Evolutionary conservation across 1,140 invertebrate genomes (phyloP).

Genomic region (Gryllus bimaculatus): DNA sequence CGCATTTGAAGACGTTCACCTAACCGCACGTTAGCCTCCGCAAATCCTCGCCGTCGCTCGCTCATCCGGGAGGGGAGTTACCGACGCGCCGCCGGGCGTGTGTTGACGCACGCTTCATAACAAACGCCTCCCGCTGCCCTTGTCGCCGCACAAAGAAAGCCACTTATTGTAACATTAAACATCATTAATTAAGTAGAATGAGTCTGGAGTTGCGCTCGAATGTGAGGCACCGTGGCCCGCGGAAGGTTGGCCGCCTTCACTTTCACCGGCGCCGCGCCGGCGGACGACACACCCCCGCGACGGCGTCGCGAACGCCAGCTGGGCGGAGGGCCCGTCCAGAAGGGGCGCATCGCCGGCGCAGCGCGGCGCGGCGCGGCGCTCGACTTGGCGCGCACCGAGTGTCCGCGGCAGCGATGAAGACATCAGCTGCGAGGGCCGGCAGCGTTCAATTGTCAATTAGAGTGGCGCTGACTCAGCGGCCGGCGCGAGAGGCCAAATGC

Average conservation of each 20-base stretch:
- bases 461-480: background rate
- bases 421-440: background rate
- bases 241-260: background rate
- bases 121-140: background rate
- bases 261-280: background rate
- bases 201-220: background rate
- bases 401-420: background rate
- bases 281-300: too few species aligned
- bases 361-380: too few species aligned
- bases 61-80: background rate
- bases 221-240: background rate
- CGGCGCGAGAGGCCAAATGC: background rate
- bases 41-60: too few species aligned
- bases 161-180: slow-evolving; percentile 5
- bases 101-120: background rate
- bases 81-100: background rate
- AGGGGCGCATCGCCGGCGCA: background rate
- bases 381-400: background rate
- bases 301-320: too few species aligned
- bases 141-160: background rate
- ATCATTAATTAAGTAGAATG: slow-evolving; percentile 1
- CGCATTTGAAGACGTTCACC: too few species aligned
- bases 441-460: background rate
- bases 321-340: background rate
- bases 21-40: too few species aligned